Base-by-base conservation (phyloP, 1,140 invertebrate genomes). In the Rhopalosiphum maidis region DNA sequence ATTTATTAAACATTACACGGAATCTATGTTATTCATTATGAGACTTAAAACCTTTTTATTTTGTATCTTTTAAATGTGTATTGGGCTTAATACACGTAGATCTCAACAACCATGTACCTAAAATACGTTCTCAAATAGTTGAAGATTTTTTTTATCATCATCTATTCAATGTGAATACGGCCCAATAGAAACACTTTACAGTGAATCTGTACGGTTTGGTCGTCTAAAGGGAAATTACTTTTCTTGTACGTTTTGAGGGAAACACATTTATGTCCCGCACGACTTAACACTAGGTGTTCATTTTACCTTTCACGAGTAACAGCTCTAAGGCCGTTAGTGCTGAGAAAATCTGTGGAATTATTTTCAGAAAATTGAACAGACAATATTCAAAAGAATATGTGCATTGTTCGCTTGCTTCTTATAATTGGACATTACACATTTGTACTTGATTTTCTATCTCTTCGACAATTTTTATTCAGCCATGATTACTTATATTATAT, bases 221-320 rank as follows among this genome's bases (percentile, higher is more conserved):
- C n/a, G 35, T 25, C 88, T 35, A 89, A 89, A 55, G 35, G 48
- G 35, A 89, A 89, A 89, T 89, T 89, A 89, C 51, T 55, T 89
- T 54, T 89, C 88, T 89, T 89, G 51, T 89, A 89, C 51, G n/a
- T 55, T 89, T 89, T 89, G 51, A 55, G 51, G n/a, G 35, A 89
- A 89, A 55, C 88, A 55, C 88, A 89, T 55, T 89, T 55, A 89
- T 41, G 35, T 1, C 22, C 51, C 35, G 35, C 51, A 89, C 51
- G 88, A 89, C 88, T 89, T 89, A 55, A 55, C 51, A 55, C 51
- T 89, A 22, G 48, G 35, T 55, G 88, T 89, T 11, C 51, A 25
- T 55, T 89, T 55, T 89, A 89, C 35, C 88, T 89, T 89, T 55
- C 35, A 89, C 8, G 35, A 22, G 51, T 89, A 89, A 89, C n/a